Evolutionary conservation across 2,113 vertebrate genomes (phyloP).

Genomic region (Spea bombifrons): DNA sequence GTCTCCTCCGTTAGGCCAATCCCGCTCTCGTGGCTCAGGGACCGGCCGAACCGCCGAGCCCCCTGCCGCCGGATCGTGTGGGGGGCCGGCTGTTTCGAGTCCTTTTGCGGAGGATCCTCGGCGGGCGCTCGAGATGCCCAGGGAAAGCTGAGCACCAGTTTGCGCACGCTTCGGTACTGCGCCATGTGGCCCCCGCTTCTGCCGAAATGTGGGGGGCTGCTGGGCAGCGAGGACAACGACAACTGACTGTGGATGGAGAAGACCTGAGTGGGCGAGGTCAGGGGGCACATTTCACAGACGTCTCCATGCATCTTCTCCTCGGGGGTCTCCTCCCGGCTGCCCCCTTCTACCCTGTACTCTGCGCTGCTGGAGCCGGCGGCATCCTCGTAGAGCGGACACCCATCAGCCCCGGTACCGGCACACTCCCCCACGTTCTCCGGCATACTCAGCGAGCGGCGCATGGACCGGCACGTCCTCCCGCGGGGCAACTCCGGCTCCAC

Average conservation of each 20-base stretch:
- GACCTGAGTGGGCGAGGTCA: not conserved
- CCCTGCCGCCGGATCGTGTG: constrained; percentile 11
- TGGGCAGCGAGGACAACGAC: not conserved
- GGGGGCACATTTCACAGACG: not conserved
- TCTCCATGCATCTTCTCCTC: not conserved
- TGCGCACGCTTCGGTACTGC: constrained; percentile 28
- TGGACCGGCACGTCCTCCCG: not conserved
- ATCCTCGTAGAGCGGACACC: not conserved
- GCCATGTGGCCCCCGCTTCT: not conserved
- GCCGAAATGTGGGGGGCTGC: not conserved
- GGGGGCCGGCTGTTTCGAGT: constrained; percentile 8
- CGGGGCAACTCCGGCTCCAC: not conserved
- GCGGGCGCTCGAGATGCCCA: not conserved
- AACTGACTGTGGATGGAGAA: not conserved
- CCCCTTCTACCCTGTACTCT: not conserved
- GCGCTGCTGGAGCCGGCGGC: not conserved
- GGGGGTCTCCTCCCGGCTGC: not conserved
- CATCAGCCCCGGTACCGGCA: not conserved
- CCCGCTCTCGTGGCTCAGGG: constrained; percentile 48
- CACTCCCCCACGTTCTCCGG: constrained; percentile 39
- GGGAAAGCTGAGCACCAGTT: constrained; percentile 27
- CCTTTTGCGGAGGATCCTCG: constrained; percentile 18
- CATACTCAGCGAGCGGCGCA: constrained; percentile 48
- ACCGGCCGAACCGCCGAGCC: constrained; percentile 36
- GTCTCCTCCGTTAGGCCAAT: not conserved